Base-by-base conservation (phyloP, 2,113 vertebrate genomes). In the Coracopsis vasa region DNA sequence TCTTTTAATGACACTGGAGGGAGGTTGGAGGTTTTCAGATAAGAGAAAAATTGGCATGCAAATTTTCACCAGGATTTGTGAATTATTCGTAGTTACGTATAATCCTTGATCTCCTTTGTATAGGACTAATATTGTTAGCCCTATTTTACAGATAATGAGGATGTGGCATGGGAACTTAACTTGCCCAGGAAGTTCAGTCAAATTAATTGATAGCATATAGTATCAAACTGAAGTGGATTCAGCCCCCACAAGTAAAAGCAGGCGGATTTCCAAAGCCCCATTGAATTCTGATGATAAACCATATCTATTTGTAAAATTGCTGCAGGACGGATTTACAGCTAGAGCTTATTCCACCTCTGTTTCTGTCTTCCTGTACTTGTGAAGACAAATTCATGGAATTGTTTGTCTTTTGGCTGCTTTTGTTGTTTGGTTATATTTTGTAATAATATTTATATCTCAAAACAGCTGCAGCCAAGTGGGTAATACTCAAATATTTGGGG, bases 181-280 rank as follows among this genome's bases (percentile, higher is more conserved):
- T 94, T 92, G 95, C 88, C 72, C 72, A 75, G 77, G 86, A 92
- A 95, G 88, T 95, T 92, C 92, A 95, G 72, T 84, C 73, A 60
- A 90, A 95, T 96, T 86, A 94, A 95, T 92, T 94, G 94, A 94
- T 94, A 94, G 86, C 45, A 39, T 44, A 35, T 1, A 29, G 41
- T 50, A 86, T 66, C 58, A 73, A 94, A 13, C 53, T 88, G 81
- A 39, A 94, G 25, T 39, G 53, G 39, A 85, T 85, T 90, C 28
- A 62, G 44, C 35, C 45, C 74, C 81, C 66, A 72, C 47, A 61
- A 31, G 84, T 65, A 51, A 3, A 11, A 61, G 81, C 19, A 77
- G 47, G 16, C 42, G 48, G 11, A 10, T 90, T 94, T 94, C 48
- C 81, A 80, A 62, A 80, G 31, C 25, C 45, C 29, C 1, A 0